Base-by-base conservation (phyloP, 1,140 invertebrate species). In the Trichonephila clavipes region DNA sequence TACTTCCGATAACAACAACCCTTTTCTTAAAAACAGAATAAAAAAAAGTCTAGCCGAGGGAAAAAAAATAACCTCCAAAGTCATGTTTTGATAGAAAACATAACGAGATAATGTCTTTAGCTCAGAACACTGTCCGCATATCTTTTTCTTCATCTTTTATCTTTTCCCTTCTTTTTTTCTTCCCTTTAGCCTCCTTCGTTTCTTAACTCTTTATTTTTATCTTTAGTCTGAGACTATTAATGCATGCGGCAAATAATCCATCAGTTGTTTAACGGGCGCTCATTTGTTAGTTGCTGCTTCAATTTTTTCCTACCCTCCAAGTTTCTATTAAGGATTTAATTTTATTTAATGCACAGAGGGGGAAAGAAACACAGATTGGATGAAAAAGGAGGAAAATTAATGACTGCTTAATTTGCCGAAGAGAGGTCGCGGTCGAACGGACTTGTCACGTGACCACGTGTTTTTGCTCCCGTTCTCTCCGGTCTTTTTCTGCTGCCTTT, bases 51-150 rank as follows among this genome's bases (percentile, higher is more conserved):
- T 28, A 14, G 10, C 2, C 10, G 21, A 51, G 7, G 69, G 21
- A 93, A 93, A 93, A 93, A 93, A 93, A 28, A 24, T 51, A 88
- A n/a, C 86, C 72, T n/a, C 69, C 66, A 51, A 93, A 93, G 92
- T 93, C 92, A 93, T 93, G 92, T 93, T 93, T 93, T 93, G 92
- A 93, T 88, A 93, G 92, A 93, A 93, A 93, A 93, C 92, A 93
- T 93, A 93, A 93, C 92, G 92, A 93, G 86, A 93, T 93, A 93
- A 93, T 93, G 92, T 93, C 92, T 93, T 93, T 93, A 93, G 86
- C 92, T 72, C 21, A 93, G 40, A 62, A 90, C 89, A 88, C 85
- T 93, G 92, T 88, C 92, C 92, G 58, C 86, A 86, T 93, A 93
- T 62, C 66, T 93, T 93, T 93, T 90, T 93, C 85, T 93, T 90